A percentile compares a stretch with the other conserved stretches of the same genome.
Conservation (phyloP, 2,888 invertebrate species). For the Stictocephala bisonia region DNA sequence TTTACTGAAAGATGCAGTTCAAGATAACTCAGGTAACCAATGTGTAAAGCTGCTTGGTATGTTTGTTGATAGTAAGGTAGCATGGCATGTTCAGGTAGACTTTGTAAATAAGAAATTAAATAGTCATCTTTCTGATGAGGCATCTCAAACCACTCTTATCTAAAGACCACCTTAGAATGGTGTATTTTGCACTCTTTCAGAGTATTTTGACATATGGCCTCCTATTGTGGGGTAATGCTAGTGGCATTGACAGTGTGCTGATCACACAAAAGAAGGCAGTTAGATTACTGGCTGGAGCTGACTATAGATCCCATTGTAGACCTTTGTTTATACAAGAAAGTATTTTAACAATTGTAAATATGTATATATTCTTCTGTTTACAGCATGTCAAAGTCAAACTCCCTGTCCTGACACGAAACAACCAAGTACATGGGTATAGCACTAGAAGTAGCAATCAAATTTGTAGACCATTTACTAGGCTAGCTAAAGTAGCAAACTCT, state of each 20-base stretch:
- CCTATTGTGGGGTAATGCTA: neutral
- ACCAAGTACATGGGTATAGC: neutral
- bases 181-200: constrained; percentile 9
- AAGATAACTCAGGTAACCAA: too few relatives aligned
- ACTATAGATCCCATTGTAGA: too few relatives aligned
- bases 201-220: constrained; percentile 2
- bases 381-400: neutral
- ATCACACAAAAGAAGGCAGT: neutral
- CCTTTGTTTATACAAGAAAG: neutral
- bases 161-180: too few relatives aligned
- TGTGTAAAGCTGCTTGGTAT: neutral
- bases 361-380: too few relatives aligned
- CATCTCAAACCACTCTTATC: too few relatives aligned
- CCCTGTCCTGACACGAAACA: neutral
- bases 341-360: neutral
- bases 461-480: neutral
- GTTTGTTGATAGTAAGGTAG: neutral
- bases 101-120: neutral
- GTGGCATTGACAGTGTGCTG: neutral
- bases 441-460: neutral
- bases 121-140: too few relatives aligned
- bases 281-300: too few relatives aligned
- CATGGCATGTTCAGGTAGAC: constrained; percentile 7
- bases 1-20: neutral
- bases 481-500: neutral